A percentile compares a stretch with the other conserved stretches of the same genome.
Conservation (phyloP, 2,888 invertebrate genomes). For the Drosophila subquinaria region DNA sequence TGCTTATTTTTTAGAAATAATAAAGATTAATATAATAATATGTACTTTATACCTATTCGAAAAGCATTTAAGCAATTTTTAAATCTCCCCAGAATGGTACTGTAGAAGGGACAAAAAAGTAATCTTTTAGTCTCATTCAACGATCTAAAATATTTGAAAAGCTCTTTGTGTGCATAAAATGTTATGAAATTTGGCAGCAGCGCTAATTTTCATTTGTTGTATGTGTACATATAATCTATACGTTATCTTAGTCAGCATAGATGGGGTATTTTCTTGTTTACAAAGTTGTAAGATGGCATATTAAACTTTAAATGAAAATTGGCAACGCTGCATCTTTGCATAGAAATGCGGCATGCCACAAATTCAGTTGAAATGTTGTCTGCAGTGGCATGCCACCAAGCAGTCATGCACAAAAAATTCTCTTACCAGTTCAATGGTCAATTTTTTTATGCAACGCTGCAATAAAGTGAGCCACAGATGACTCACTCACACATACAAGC, state of each 20-base stretch:
- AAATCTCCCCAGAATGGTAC: too few relatives aligned
- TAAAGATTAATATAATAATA: too few relatives aligned
- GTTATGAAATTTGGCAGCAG: neutral
- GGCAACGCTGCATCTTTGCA: constrained; percentile 38
- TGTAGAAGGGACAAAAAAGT: too few relatives aligned
- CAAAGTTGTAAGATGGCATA: neutral
- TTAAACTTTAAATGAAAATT: constrained; percentile 6
- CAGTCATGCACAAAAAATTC: constrained; percentile 50
- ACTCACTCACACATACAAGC: constrained; percentile 26
- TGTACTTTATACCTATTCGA: too few relatives aligned
- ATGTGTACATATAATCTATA: neutral
- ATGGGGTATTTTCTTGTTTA: neutral
- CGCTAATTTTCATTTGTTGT: neutral
- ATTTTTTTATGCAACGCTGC: constrained; percentile 60
- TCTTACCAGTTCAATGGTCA: constrained; percentile 72
- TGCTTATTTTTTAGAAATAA: too few relatives aligned
- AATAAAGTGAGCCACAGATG: constrained; percentile 51
- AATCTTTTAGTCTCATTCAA: neutral
- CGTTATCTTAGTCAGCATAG: neutral
- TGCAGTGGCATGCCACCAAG: constrained; percentile 21
- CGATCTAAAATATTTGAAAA: neutral
- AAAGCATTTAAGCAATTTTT: too few relatives aligned
- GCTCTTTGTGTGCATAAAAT: neutral
- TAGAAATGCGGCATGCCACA: constrained; percentile 9
- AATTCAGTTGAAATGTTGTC: constrained; percentile 29